Conservation (phyloP, 2,113 vertebrate species). For the Ariopsis seemanni region DNA sequence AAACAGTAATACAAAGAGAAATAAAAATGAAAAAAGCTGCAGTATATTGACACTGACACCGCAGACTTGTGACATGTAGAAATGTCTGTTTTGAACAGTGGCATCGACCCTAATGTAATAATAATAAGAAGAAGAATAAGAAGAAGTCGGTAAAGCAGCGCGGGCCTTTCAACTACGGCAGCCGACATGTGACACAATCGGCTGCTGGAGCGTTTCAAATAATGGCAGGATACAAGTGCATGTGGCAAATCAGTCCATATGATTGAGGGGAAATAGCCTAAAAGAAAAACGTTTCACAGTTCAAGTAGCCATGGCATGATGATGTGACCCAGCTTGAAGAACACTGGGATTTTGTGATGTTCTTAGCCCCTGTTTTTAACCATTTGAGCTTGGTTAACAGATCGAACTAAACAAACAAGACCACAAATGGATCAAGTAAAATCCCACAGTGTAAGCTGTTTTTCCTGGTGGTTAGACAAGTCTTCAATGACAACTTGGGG, state of each 20-base stretch:
- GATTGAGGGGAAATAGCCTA: not conserved
- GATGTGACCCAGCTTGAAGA: not conserved
- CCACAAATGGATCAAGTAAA: constrained; percentile 28
- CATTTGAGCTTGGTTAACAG: constrained; percentile 34
- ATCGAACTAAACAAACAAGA: constrained; percentile 26
- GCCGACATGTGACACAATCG: constrained; percentile 18
- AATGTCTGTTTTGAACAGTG: not conserved
- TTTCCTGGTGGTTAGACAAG: constrained; percentile 23
- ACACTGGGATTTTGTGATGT: not conserved
- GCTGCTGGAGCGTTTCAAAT: constrained; percentile 21
- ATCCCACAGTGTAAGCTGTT: not conserved
- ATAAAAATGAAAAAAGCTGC: not conserved
- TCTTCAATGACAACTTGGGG: constrained; percentile 17
- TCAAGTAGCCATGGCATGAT: not conserved
- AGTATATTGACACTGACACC: not conserved
- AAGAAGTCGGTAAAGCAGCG: not conserved
- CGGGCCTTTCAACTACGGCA: constrained; percentile 25
- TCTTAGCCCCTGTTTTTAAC: not conserved
- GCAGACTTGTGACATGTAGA: not conserved
- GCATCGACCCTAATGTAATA: not conserved
- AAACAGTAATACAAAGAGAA: not conserved
- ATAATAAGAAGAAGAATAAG: not conserved
- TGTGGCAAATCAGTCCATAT: constrained; percentile 18
- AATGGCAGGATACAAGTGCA: constrained; percentile 37
- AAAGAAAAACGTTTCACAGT: not conserved